Evolutionary conservation across 35 echinoderm and acorn worm species (phyloP).

Genomic region (Ophiothrix spiculata): DNA sequence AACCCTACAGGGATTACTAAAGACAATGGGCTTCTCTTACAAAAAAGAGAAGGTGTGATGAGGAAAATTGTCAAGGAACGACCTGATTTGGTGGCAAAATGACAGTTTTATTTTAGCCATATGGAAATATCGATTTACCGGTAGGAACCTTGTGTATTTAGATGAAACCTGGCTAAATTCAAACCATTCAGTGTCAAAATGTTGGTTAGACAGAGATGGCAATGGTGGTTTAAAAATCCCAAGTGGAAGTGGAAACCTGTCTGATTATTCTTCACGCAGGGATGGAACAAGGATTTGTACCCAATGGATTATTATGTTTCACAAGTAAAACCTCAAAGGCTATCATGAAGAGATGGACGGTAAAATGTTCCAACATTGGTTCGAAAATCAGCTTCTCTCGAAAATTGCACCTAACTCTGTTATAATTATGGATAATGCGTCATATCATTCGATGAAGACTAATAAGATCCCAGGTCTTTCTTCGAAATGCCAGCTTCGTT

Average conservation of each 20-base stretch:
- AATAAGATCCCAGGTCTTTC: neutral
- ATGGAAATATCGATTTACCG: neutral
- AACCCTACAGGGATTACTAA: neutral
- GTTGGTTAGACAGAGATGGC: neutral
- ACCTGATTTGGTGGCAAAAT: neutral
- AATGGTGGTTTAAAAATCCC: neutral
- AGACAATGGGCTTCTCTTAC: neutral
- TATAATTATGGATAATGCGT: neutral
- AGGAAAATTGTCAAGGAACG: neutral
- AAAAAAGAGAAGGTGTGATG: neutral
- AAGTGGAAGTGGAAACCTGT: neutral
- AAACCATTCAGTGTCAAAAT: neutral
- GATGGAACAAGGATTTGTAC: neutral
- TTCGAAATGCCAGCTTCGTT: neutral
- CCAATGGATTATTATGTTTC: neutral
- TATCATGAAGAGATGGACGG: conserved; percentile 5
- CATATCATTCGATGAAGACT: neutral
- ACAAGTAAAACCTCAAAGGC: neutral
- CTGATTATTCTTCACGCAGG: neutral
- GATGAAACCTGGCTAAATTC: neutral
- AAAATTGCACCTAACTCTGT: neutral
- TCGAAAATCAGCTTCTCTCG: neutral
- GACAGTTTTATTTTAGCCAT: neutral
- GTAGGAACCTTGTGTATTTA: neutral
- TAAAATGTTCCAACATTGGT: neutral